These are phyloP conservation scores for Bibio marci DNA, from an alignment of 2,888 invertebrate genomes.

Conservation along the genomic window DNA sequence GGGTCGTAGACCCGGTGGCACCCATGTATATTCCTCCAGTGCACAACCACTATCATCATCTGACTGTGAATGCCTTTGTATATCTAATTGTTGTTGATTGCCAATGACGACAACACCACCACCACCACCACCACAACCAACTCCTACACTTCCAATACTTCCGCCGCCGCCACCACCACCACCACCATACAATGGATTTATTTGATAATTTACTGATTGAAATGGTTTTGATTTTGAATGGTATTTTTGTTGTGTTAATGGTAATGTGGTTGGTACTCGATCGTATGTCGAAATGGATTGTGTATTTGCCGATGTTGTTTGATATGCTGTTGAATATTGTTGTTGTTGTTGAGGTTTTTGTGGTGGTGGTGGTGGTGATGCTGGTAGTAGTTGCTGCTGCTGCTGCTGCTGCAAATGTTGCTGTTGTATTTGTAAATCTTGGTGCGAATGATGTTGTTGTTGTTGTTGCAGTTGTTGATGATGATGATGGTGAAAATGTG, in stretches of 20 bases:
- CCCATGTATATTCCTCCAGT: slow-evolving; percentile 96
- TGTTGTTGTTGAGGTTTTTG: slow-evolving; percentile 17
- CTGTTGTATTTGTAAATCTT: background rate
- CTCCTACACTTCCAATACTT: background rate
- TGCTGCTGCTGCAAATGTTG: slow-evolving; percentile 7
- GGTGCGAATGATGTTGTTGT: slow-evolving; percentile 8
- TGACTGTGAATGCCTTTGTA: slow-evolving; percentile 76
- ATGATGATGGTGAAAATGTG: slow-evolving; percentile 22
- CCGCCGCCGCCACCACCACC: slow-evolving; percentile 8
- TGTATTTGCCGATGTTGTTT: background rate
- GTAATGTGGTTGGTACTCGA: background rate
- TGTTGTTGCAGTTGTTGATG: slow-evolving; percentile 7
- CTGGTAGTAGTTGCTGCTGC: slow-evolving; percentile 9
- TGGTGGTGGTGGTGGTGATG: slow-evolving; percentile 1
- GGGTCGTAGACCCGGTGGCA: slow-evolving; percentile 87
- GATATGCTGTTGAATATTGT: slow-evolving; percentile 9
- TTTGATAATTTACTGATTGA: slow-evolving; percentile 12
- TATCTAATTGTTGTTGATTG: slow-evolving; percentile 34
- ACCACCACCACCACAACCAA: no score
- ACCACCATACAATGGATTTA: slow-evolving; percentile 10
- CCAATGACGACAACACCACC: no score
- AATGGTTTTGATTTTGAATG: slow-evolving; percentile 27
- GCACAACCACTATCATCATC: slow-evolving; percentile 99
- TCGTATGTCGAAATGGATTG: background rate
- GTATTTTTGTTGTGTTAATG: slow-evolving; percentile 8